These are phyloP conservation scores for Lapara coniferarum DNA, from an alignment of 2,888 invertebrate genomes.

Conservation along the genomic window DNA sequence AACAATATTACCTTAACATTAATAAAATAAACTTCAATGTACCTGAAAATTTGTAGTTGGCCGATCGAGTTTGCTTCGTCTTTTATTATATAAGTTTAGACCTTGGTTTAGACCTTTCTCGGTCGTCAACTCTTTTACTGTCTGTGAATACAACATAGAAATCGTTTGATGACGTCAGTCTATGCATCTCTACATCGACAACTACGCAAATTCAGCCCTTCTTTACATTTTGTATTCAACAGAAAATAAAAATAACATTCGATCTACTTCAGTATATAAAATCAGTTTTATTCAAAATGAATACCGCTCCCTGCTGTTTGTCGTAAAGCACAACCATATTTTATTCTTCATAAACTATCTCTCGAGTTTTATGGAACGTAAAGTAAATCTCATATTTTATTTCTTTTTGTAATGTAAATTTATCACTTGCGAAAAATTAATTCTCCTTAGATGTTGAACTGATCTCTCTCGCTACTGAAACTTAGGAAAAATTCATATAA, in stretches of 20 bases:
- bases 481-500: slow-evolving; percentile 2
- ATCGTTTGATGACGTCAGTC: background rate
- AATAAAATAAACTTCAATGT: background rate
- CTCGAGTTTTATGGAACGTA: background rate
- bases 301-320: background rate
- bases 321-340: slow-evolving; percentile 4
- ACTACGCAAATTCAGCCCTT: too few relatives aligned
- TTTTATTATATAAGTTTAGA: slow-evolving; percentile 10
- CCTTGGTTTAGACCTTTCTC: slow-evolving; percentile 8
- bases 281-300: background rate
- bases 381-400: background rate
- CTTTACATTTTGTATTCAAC: background rate
- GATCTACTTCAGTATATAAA: background rate
- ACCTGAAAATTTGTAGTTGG: background rate
- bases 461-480: background rate
- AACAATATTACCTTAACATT: background rate
- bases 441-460: slow-evolving; percentile 3
- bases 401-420: background rate
- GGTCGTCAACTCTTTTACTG: slow-evolving; percentile 11
- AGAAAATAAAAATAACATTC: background rate
- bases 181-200: background rate
- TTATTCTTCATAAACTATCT: slow-evolving; percentile 1
- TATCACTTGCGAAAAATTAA: slow-evolving; percentile 7
- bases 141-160: background rate
- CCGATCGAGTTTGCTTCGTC: background rate